Evolutionary conservation across 2,797 vertebrate species (phyloP), one percentile per base, ranked within the genome.

Genomic region (Pantherophis vulpinus): DNA sequence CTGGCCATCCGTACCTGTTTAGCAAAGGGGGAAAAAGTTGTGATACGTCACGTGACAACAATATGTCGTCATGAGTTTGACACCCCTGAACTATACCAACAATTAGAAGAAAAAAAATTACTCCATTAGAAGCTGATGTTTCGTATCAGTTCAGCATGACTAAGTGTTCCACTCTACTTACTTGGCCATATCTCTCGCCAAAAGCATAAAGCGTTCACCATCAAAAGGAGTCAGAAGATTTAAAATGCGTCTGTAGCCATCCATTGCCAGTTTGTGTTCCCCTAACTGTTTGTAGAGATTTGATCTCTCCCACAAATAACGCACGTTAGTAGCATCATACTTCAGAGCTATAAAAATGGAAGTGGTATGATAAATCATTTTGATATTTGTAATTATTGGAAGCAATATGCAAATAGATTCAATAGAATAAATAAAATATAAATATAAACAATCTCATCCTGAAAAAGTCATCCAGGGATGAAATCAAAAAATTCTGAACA

Each of bases 131-230:
- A 29, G 5, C 59, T 63, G 88, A 56, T 47, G 37, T 1, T 47
- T 32, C 54, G 5, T 25, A 87, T 87, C 25, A 66, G 7, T 29
- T 70, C 4, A 63, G 4, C 63, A 29, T 16, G 23, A 37, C 5
- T 20, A 55, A 61, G 29, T 10, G 11, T 23, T 87, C 60, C 8
- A n/a, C 60, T 20, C 12, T 83, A 93, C 98, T 97, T 96, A 99
- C 98, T 98, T 99, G 93, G 99, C 99, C 99, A 99, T 99, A 97
- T 99, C 99, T 92, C 99, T 98, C 47, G 99, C 98, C 92, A 99
- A 96, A 94, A 99, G 99, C 99, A 99, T 99, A 94, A 99, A 99
- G 83, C 99, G 98, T 63, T 99, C 98, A 2, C 99, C 99, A 1
- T 99, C 99, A n/a, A 98, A 98, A 88, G 98, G 97, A 8, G 99